Evolutionary conservation across 2,113 vertebrate genomes (phyloP).

Genomic region (Pandion haliaetus): DNA sequence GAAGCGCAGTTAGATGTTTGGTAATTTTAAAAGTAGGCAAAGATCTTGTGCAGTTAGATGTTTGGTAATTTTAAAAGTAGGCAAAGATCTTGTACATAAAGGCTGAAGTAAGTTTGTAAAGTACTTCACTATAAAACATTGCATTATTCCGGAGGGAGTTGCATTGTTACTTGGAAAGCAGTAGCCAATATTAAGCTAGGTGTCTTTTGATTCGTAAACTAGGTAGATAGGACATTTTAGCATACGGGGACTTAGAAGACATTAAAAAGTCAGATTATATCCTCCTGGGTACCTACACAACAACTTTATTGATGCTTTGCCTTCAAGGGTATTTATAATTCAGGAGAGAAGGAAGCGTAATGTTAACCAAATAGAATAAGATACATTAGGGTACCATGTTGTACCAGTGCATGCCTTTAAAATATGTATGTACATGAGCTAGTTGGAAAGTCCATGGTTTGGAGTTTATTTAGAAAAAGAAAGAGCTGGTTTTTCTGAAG

Average conservation of each 20-base stretch:
- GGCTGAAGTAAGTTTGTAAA: not conserved
- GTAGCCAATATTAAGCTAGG: not conserved
- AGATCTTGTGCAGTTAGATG: not conserved
- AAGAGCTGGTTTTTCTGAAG: not conserved
- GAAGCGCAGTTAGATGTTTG: not conserved
- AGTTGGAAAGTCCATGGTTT: not conserved
- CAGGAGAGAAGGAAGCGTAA: not conserved
- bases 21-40: not conserved
- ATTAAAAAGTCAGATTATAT: not conserved
- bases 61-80: not conserved
- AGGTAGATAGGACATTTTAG: not conserved
- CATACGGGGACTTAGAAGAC: not conserved
- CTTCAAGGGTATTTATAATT: not conserved
- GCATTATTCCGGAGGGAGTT: not conserved
- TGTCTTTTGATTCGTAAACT: not conserved
- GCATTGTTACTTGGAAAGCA: not conserved
- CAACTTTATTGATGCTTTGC: not conserved
- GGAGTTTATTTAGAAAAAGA: not conserved
- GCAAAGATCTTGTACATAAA: not conserved
- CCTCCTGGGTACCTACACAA: not conserved
- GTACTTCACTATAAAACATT: not conserved
- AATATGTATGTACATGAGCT: not conserved
- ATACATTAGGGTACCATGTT: no score
- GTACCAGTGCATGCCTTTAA: not conserved
- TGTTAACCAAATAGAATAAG: not conserved